phyloP scores from a whole-genome alignment of 2,888 invertebrate species.

The Brachypalpus laphriformis region DNA sequence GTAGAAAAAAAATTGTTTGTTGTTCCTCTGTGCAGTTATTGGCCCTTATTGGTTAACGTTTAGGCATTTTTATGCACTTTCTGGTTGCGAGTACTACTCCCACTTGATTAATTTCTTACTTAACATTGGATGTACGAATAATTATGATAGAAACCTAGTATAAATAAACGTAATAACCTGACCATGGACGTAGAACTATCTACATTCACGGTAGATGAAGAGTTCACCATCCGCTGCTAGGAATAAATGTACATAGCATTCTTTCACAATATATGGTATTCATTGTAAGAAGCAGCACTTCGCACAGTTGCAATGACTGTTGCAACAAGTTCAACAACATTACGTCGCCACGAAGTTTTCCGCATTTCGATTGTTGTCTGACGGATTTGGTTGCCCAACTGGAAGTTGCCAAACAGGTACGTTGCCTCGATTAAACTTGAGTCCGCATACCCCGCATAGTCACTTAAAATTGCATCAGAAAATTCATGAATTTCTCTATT shows the following conservation, averaged over 20 bases:
- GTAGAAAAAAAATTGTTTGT: too few species aligned
- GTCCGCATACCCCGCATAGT: background rate
- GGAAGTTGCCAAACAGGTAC: background rate
- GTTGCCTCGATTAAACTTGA: background rate
- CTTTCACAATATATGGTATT: background rate
- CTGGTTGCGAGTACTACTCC: too few species aligned
- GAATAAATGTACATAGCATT: background rate
- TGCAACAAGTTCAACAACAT: background rate
- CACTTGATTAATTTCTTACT: too few species aligned
- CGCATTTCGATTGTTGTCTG: background rate
- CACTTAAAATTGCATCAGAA: background rate
- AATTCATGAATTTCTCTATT: background rate
- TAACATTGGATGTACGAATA: too few species aligned
- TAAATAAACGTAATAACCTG: too few species aligned
- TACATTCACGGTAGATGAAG: background rate
- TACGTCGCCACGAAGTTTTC: background rate
- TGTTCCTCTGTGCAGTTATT: too few species aligned
- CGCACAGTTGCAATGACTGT: background rate
- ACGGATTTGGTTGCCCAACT: background rate
- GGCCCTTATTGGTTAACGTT: too few species aligned
- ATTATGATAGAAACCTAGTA: too few species aligned
- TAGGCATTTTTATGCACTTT: too few species aligned
- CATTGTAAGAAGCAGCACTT: too few species aligned
- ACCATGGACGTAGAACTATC: too few species aligned
- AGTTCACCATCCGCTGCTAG: background rate